Conservation (phyloP, 1,140 invertebrate genomes). For the Micrasema minimum region DNA sequence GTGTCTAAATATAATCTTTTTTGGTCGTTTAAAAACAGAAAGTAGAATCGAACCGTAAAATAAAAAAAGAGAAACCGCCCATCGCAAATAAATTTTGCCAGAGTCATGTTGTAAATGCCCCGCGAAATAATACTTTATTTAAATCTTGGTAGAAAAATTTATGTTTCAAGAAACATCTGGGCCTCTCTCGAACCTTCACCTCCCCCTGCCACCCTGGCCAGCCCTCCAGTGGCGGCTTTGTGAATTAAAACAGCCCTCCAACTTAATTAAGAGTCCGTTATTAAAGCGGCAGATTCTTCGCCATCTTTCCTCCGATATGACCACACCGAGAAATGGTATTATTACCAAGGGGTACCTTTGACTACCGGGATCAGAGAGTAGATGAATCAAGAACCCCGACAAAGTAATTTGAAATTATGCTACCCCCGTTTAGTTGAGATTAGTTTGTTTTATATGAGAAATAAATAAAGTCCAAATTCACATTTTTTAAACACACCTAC, state of each 20-base stretch:
- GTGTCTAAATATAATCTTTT: too few species aligned
- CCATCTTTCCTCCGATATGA: conserved; percentile 40
- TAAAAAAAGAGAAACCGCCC: too few species aligned
- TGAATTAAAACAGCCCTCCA: conserved; percentile 53
- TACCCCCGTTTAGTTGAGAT: too few species aligned
- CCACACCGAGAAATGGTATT: conserved; percentile 32
- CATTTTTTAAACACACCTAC: too few species aligned
- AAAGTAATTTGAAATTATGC: too few species aligned
- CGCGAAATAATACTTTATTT: conserved; percentile 20
- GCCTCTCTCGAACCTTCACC: neutral
- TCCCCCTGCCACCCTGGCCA: neutral
- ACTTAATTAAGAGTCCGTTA: conserved; percentile 54
- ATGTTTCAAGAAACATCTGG: conserved; percentile 35
- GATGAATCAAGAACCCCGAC: too few species aligned
- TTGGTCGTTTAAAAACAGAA: too few species aligned
- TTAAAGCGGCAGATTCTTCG: conserved; percentile 47
- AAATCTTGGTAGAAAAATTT: conserved; percentile 28
- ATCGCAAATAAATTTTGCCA: too few species aligned
- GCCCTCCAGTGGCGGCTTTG: conserved; percentile 42
- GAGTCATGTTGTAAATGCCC: neutral
- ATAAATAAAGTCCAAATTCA: too few species aligned
- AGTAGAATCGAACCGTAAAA: too few species aligned
- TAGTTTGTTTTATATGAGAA: too few species aligned
- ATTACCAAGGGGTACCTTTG: neutral
- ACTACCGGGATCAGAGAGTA: too few species aligned